Evolutionary conservation across 2,113 vertebrate genomes (phyloP), one percentile per base, ranked within the genome.

Genomic region (Columba livia): DNA sequence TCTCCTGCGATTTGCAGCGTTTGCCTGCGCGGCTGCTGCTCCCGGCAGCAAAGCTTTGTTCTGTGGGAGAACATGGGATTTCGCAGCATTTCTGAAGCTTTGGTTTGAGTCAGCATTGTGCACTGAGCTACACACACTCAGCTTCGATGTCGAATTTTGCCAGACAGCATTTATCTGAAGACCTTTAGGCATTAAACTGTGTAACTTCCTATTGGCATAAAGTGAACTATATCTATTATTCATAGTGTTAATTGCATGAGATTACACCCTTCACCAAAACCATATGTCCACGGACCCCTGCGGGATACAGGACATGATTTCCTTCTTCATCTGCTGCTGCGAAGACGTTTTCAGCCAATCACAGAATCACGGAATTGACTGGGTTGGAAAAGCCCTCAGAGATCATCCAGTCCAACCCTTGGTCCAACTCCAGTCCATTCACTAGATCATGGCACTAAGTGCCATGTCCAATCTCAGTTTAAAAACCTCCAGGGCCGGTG

Each of bases 221-320:
- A 79, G 20, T 36, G 32, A 31, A 24, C 65, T 11, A 0, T 64
- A 6, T 74, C 69, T 75, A n/a, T 71, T 73, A 42, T 31, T 74
- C 26, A 2, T 12, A 4, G 15, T 36, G 16, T 79, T 56, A n/a
- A 25, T 15, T 32, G 56, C 31, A 26, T 0, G 0, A 70, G 48
- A 40, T 58, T 48, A 47, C 32, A 36, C 57, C 31, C 31, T 38
- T 2, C 32, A 20, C 72, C 78, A 60, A 42, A 67, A 26, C 26
- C 6, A 0, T 29, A 9, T 1, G 3, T 16, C 61, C 7, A 0
- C 28, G 23, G 17, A 29, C 11, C 31, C 40, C 12, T 31, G 23
- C 21, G 64, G 38, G 64, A 20, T 58, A 11, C 5, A 6, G 23
- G 21, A 2, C 13, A 2, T 25, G 11, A 29, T 47, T 80, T 61